These are phyloP conservation scores for Acleris cristana DNA, from an alignment of 2,888 invertebrate genomes.

Conservation along the genomic window DNA sequence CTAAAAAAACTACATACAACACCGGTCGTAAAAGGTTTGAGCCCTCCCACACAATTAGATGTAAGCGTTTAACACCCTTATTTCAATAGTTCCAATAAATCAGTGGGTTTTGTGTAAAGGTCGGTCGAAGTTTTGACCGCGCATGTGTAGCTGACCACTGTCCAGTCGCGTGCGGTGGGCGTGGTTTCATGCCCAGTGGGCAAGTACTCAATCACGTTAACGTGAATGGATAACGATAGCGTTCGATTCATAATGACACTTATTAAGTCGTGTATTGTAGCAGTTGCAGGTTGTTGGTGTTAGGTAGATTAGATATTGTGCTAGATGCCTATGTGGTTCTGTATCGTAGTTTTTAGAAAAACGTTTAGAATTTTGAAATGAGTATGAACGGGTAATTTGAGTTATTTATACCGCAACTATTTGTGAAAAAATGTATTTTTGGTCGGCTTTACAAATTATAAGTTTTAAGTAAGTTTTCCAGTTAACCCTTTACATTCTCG, in stretches of 20 bases:
- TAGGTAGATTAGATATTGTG: no score
- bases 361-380: no score
- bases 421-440: no score
- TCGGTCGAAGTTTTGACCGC: conserved; percentile 67
- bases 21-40: conserved; percentile 20
- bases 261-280: background rate
- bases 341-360: no score
- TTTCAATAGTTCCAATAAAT: conserved; percentile 42
- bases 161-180: conserved; percentile 73
- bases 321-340: no score
- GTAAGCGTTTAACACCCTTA: conserved; percentile 35
- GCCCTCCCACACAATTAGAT: conserved; percentile 34
- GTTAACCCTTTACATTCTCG: no score
- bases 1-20: conserved; percentile 5
- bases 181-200: conserved; percentile 57
- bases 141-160: conserved; percentile 80
- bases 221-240: conserved; percentile 19
- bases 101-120: conserved; percentile 46
- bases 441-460: no score
- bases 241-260: conserved; percentile 4
- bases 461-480: no score
- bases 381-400: no score
- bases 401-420: no score
- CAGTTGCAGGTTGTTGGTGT: background rate
- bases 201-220: conserved; percentile 49